A percentile compares a stretch with the other conserved stretches of the same genome.
phyloP scores from a whole-genome alignment of 1,140 invertebrate genomes.

The Zaprionus vittiger region DNA sequence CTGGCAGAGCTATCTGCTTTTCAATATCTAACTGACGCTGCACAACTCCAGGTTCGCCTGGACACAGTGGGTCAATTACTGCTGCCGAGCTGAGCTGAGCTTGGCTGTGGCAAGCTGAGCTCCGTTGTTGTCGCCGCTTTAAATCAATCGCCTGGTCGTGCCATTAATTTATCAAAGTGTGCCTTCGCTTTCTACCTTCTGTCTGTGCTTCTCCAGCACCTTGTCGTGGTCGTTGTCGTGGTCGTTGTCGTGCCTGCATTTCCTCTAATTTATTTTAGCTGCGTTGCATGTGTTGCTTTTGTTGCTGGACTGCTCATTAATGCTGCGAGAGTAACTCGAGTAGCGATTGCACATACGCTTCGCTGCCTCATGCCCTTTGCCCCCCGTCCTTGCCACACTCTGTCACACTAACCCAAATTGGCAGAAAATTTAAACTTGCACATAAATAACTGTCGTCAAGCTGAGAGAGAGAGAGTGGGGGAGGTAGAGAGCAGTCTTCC shows the following conservation, averaged over 20 bases:
- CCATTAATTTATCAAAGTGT: constrained; percentile 59
- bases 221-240: no score
- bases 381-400: background rate
- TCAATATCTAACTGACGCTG: background rate
- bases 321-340: constrained; percentile 41
- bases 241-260: constrained; percentile 42
- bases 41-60: constrained; percentile 1
- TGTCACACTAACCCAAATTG: constrained; percentile 43
- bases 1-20: background rate
- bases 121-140: constrained; percentile 42
- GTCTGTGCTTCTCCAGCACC: background rate
- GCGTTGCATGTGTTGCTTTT: constrained; percentile 22
- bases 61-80: constrained; percentile 12
- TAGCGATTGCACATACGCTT: constrained; percentile 23
- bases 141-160: constrained; percentile 58
- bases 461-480: background rate
- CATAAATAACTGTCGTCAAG: constrained; percentile 22
- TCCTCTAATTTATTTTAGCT: constrained; percentile 69
- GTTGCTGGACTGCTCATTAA: constrained; percentile 41
- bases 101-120: constrained; percentile 11
- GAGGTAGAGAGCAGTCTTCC: background rate
- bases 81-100: background rate
- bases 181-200: constrained; percentile 31
- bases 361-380: constrained; percentile 31
- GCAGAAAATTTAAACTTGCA: constrained; percentile 17